Base-by-base conservation (phyloP, 2,888 invertebrate species). In the Lasioglossum villosulum region DNA sequence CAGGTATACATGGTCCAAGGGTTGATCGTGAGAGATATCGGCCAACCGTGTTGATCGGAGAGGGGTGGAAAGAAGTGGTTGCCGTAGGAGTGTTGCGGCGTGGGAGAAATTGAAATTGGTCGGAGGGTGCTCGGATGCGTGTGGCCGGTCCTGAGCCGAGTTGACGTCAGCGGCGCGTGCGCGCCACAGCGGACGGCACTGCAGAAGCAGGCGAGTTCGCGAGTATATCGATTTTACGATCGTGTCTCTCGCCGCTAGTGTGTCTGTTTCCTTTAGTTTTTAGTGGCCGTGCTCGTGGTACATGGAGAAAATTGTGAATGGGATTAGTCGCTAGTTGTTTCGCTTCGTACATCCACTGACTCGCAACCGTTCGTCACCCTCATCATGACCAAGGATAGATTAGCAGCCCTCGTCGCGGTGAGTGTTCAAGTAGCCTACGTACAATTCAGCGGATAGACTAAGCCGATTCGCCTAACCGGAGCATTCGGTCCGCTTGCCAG, bases 371-470 rank as follows among this genome's bases (percentile, higher is more conserved):
- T 91, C 90, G 86, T 84, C 87, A 86, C 82, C 87, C 90, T 89
- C 89, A 87, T 89, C 94, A 98, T 98, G 98, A 98, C 98, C 96
- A 98, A 98, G 97, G 98, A 98, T 97, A 98, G 98, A 97, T 97
- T 98, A 97, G 98, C 98, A 96, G 98, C 98, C 96, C 97, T 98
- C 95, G 98, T 98, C 96, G 98, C 98, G 97, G 98, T 98, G 96
- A 97, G 97, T 94, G 63, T 90, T 84, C 76, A n/a, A 52, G 70
- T 37, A 72, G 45, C 56, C 63, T 84, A 72, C 75, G 73, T 78
- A 72, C n/a, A 71, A 71, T 82, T 80, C 71, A 71, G 70, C 45
- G 27, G 73, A 56, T 4, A 78, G 78, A 84, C 19, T 66, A 37
- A 74, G 39, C 71, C 45, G 78, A 75, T 72, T 66, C 71, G 39